These are phyloP conservation scores for Leptarthrus brevirostris DNA, from an alignment of 2,888 invertebrate genomes.

Conservation along the genomic window DNA sequence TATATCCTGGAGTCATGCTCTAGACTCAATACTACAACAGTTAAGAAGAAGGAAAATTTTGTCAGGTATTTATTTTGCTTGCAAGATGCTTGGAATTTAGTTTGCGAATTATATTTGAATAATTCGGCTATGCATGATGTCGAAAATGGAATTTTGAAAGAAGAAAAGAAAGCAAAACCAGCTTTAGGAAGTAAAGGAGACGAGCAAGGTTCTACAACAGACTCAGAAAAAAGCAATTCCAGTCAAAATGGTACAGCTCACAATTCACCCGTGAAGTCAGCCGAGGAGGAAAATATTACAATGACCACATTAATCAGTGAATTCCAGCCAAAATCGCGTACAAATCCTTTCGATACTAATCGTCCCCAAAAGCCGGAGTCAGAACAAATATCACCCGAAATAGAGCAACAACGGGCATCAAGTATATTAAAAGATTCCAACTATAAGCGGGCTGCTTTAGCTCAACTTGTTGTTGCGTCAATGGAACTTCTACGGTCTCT, in stretches of 20 bases:
- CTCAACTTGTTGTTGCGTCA: slow-evolving; percentile 86
- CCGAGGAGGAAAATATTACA: slow-evolving; percentile 64
- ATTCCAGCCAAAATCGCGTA: slow-evolving; percentile 65
- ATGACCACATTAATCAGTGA: slow-evolving; percentile 66
- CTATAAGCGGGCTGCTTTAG: slow-evolving; percentile 84
- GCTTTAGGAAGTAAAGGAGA: slow-evolving; percentile 53
- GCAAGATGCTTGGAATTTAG: slow-evolving; percentile 73
- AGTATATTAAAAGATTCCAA: slow-evolving; percentile 91
- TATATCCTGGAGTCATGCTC: slow-evolving; percentile 74
- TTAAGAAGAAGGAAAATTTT: slow-evolving; percentile 71
- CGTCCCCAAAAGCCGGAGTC: slow-evolving; percentile 64
- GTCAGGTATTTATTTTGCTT: slow-evolving; percentile 72
- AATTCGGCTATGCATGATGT: slow-evolving; percentile 65
- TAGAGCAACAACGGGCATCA: slow-evolving; percentile 82
- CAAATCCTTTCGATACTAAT: slow-evolving; percentile 66
- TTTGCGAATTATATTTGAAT: slow-evolving; percentile 71
- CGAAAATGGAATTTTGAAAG: slow-evolving; percentile 62
- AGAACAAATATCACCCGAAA: slow-evolving; percentile 82
- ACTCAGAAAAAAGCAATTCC: slow-evolving; percentile 50
- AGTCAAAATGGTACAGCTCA: slow-evolving; percentile 53
- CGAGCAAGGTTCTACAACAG: slow-evolving; percentile 44
- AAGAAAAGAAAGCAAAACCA: slow-evolving; percentile 50
- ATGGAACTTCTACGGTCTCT: slow-evolving; percentile 80
- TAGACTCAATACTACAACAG: slow-evolving; percentile 68
- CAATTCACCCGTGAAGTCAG: slow-evolving; percentile 60